A percentile compares a stretch with the other conserved stretches of the same genome.
These are phyloP conservation scores for Pseudococcus longispinus DNA, from an alignment of 2,888 invertebrate genomes.

Conservation along the genomic window DNA sequence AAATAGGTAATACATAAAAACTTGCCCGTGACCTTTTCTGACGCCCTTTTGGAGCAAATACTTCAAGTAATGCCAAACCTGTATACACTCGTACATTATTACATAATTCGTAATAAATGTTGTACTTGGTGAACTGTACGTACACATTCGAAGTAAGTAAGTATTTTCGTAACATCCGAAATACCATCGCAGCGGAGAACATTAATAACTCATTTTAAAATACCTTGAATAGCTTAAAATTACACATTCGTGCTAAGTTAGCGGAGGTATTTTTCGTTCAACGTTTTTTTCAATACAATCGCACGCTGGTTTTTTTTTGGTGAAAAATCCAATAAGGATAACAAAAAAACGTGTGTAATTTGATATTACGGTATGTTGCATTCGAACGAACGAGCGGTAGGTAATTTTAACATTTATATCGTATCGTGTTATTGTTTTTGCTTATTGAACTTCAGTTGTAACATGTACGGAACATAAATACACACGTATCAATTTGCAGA, in stretches of 20 bases:
- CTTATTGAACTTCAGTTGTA: neutral
- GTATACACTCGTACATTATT: neutral
- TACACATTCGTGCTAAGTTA: neutral
- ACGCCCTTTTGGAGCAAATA: neutral
- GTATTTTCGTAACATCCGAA: conserved; percentile 1
- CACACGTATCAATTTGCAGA: neutral
- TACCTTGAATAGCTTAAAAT: conserved; percentile 1
- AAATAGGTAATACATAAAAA: neutral
- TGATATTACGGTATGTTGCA: neutral
- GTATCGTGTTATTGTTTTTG: neutral
- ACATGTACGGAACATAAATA: neutral
- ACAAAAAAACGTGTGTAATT: neutral
- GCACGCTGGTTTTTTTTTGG: neutral
- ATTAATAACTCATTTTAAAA: neutral
- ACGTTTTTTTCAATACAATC: neutral
- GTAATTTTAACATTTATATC: neutral
- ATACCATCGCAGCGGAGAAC: neutral
- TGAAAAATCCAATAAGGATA: neutral
- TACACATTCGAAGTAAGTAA: neutral
- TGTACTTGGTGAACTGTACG: neutral
- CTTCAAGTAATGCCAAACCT: neutral
- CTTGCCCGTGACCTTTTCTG: neutral
- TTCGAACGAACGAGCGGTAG: neutral
- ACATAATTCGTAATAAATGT: neutral
- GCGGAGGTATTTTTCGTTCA: neutral